These are phyloP conservation scores for Penaeus japonicus DNA, from an alignment of 1,140 invertebrate genomes.

Conservation along the genomic window DNA sequence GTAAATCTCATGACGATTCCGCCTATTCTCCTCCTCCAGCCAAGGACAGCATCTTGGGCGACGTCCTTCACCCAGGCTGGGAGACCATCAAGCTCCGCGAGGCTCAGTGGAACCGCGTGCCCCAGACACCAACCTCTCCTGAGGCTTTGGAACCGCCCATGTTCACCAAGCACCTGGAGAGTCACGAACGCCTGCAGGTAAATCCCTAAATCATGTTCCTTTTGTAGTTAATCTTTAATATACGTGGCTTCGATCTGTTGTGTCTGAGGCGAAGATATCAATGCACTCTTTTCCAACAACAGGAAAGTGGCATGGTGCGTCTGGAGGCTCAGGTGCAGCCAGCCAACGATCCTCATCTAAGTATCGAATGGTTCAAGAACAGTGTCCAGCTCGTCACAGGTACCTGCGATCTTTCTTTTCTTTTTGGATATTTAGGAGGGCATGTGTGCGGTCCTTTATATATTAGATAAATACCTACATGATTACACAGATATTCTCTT, in stretches of 20 bases:
- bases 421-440: not conserved
- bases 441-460: not conserved
- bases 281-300: constrained; percentile 70
- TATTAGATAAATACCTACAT: not conserved
- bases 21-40: constrained; percentile 63
- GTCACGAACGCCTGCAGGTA: constrained; percentile 84
- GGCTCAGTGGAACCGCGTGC: constrained; percentile 86
- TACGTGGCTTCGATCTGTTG: too few species aligned
- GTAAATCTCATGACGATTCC: not conserved
- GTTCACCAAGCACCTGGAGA: constrained; percentile 89
- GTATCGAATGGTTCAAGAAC: constrained; percentile 96
- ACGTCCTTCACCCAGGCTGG: constrained; percentile 85
- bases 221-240: not conserved
- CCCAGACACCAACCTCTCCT: constrained; percentile 77
- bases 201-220: constrained; percentile 62
- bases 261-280: not conserved
- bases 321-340: constrained; percentile 92
- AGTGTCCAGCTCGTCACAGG: constrained; percentile 86
- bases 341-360: constrained; percentile 87
- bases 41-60: constrained; percentile 76
- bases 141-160: constrained; percentile 80
- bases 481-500: too few species aligned
- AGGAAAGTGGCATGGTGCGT: constrained; percentile 89
- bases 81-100: constrained; percentile 88
- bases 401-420: constrained; percentile 69